Evolutionary conservation across 2,888 invertebrate species (phyloP).

Genomic region (Beris chalybata): DNA sequence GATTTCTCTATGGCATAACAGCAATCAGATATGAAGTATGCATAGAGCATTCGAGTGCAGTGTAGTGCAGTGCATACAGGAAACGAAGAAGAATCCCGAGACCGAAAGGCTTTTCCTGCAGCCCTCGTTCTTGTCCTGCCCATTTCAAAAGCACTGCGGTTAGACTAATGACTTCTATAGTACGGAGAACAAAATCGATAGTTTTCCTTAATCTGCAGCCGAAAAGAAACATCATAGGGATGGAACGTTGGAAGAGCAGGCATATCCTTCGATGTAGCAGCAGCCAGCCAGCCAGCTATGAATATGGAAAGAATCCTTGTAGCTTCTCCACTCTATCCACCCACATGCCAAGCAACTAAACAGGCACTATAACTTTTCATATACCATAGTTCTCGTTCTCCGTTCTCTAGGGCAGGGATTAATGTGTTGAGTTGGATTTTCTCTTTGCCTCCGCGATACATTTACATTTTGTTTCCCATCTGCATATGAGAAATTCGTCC

Average conservation of each 20-base stretch:
- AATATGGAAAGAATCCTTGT: too few species aligned
- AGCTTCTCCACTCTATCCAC: too few species aligned
- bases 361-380: too few species aligned
- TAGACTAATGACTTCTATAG: conserved; percentile 38
- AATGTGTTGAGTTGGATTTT: conserved; percentile 19
- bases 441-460: conserved; percentile 22
- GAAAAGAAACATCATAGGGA: conserved; percentile 8
- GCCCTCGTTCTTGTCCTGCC: background rate
- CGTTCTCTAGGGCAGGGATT: background rate
- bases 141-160: conserved; percentile 24
- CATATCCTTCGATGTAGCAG: too few species aligned
- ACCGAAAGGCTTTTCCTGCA: too few species aligned
- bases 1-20: conserved; percentile 30
- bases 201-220: conserved; percentile 36
- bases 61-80: background rate
- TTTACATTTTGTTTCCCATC: conserved; percentile 19
- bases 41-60: conserved; percentile 15
- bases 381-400: too few species aligned
- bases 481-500: background rate
- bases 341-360: too few species aligned
- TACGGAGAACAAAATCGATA: conserved; percentile 34
- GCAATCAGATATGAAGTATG: conserved; percentile 26
- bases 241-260: too few species aligned
- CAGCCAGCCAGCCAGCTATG: too few species aligned
- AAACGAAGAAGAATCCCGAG: background rate